These are phyloP conservation scores for Psilopsiagon aurifrons DNA, from an alignment of 2,113 vertebrate genomes.

Conservation along the genomic window DNA sequence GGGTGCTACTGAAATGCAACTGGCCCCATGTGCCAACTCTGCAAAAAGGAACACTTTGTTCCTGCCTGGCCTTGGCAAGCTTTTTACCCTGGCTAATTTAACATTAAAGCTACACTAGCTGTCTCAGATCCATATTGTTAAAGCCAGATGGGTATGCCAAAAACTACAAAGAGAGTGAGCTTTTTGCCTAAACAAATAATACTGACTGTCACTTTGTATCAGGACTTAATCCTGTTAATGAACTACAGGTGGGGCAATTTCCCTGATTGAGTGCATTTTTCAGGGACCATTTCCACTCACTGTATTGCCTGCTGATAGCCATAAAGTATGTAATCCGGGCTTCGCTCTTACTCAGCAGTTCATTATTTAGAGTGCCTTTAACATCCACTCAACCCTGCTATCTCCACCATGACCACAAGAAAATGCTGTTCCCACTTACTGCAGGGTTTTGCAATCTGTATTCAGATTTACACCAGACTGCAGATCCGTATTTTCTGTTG, in stretches of 20 bases:
- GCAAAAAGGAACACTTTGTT: constrained; percentile 66
- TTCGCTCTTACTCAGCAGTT: constrained; percentile 26
- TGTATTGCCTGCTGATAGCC: background rate
- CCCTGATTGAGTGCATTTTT: constrained; percentile 54
- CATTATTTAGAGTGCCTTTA: constrained; percentile 16
- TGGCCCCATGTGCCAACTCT: constrained; percentile 20
- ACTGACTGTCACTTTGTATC: constrained; percentile 72
- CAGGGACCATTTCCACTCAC: constrained; percentile 41
- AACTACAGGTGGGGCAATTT: constrained; percentile 68
- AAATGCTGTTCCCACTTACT: background rate
- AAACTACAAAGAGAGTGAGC: constrained; percentile 53
- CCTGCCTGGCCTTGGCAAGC: constrained; percentile 64
- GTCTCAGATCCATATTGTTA: constrained; percentile 70
- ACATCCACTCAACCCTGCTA: background rate
- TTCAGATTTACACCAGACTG: background rate
- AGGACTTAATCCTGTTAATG: constrained; percentile 67
- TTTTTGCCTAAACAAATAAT: constrained; percentile 73
- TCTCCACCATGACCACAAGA: background rate
- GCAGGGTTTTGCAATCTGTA: background rate
- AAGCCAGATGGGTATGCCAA: constrained; percentile 68
- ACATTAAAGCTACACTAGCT: constrained; percentile 69
- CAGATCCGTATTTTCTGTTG: background rate
- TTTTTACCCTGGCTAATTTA: constrained; percentile 64
- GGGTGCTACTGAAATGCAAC: constrained; percentile 63
- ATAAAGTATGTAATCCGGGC: background rate